These are phyloP conservation scores for Murina feae DNA, from an alignment of 2,113 vertebrate species.

Conservation along the genomic window DNA sequence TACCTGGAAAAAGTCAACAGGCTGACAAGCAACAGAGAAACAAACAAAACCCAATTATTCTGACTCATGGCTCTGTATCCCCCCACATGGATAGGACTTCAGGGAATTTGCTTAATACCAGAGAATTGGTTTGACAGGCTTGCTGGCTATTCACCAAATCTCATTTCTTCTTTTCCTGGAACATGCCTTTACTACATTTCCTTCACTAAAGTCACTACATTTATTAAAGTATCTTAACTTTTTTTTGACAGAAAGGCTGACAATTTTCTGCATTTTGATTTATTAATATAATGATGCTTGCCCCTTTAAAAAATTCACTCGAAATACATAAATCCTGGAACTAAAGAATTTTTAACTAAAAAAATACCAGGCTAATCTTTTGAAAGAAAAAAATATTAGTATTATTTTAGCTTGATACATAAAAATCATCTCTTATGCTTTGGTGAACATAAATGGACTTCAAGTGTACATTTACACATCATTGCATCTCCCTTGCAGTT, in stretches of 20 bases:
- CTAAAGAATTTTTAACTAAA: neutral
- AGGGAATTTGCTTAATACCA: neutral
- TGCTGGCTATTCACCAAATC: neutral
- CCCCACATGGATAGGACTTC: neutral
- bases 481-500: neutral
- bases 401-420: neutral
- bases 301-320: neutral
- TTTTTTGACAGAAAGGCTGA: neutral
- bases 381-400: neutral
- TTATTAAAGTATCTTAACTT: neutral
- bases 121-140: neutral
- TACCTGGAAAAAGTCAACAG: neutral
- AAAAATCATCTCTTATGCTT: neutral
- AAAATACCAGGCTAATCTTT: neutral
- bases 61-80: neutral
- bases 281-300: neutral
- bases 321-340: neutral
- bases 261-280: neutral
- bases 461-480: neutral
- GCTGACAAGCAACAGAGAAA: neutral
- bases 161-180: neutral
- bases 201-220: neutral
- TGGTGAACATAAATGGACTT: neutral
- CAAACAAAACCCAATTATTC: conserved; percentile 4
- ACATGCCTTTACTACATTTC: neutral